These are phyloP conservation scores for Tetramorium simillimum DNA, from an alignment of 1,140 invertebrate genomes.

Conservation along the genomic window DNA sequence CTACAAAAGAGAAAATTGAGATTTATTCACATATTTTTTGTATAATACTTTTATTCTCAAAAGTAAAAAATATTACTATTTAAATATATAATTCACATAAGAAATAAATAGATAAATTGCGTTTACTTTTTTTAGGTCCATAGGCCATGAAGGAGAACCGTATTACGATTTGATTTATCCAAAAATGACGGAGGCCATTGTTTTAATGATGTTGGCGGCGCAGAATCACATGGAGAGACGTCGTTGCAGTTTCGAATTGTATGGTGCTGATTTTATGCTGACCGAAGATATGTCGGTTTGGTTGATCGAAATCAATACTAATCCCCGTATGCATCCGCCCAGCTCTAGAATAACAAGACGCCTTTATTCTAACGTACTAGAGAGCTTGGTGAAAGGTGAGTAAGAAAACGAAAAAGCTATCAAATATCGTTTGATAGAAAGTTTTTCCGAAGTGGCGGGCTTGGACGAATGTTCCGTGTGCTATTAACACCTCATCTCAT, in stretches of 20 bases:
- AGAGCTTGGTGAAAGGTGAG: slow-evolving; percentile 95
- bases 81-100: not conserved
- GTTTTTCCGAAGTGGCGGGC: not conserved
- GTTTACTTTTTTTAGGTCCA: slow-evolving; percentile 7
- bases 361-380: slow-evolving; percentile 92
- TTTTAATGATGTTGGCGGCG: slow-evolving; percentile 91
- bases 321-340: slow-evolving; percentile 92
- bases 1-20: not conserved
- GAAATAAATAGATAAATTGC: not conserved
- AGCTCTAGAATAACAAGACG: slow-evolving; percentile 93
- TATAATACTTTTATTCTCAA: not conserved
- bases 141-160: slow-evolving; percentile 80
- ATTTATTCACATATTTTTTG: not conserved
- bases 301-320: slow-evolving; percentile 97
- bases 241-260: slow-evolving; percentile 94
- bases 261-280: slow-evolving; percentile 96
- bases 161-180: slow-evolving; percentile 92
- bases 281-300: slow-evolving; percentile 95
- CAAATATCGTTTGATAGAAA: slow-evolving; percentile 20
- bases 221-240: slow-evolving; percentile 91
- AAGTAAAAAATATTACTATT: not conserved
- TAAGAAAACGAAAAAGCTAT: slow-evolving; percentile 27
- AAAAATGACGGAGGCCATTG: slow-evolving; percentile 93
- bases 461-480: not conserved
- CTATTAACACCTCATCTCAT: slow-evolving; percentile 31